Evolutionary conservation across 2,797 vertebrate genomes (phyloP), one percentile per base, ranked within the genome.

Genomic region (Lagocephalus sceleratus): DNA sequence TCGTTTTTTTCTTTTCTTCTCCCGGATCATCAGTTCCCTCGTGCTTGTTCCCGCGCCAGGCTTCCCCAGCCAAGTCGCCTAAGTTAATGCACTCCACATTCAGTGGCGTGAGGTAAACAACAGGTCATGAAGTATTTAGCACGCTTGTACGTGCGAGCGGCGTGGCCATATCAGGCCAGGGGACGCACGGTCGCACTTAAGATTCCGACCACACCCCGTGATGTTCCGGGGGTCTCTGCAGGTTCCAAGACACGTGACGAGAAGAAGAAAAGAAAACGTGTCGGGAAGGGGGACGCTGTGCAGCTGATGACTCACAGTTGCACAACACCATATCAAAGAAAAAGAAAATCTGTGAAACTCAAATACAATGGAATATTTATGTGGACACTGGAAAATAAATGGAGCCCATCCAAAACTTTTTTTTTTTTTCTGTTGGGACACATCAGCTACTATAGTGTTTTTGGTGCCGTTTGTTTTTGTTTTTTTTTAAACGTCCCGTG

Each of bases 51-150:
- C 64, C 23, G 41, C 32, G 1, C 65, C 54, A 11, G 39, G 47
- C 50, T 76, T 71, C 66, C 66, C 54, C 59, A 57, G 32, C 60
- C 64, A 76, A 80, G 80, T 78, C 73, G 74, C 63, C 57, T 25
- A 59, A 72, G 65, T 83, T 83, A 86, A 84, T 86, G 82, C 78
- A 80, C 76, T 86, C 68, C 72, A 60, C 79, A 73, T 71, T 78
- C 67, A 50, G 59, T 55, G 64, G 65, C 78, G 71, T 66, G 75
- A 78, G 79, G 78, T 75, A 85, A 86, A 82, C 80, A 85, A 75
- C 78, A 69, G 68, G 82, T 83, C 81, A 84, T 90, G 70, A 85
- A 89, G 86, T 80, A 89, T 88, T 86, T 71, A 87, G 57, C 46
- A 40, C 51, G 21, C 63, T 67, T 60, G 54, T 50, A 35, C 57